Conservation (phyloP, 1,140 invertebrate genomes). For the Rhagoletis zephyria region DNA sequence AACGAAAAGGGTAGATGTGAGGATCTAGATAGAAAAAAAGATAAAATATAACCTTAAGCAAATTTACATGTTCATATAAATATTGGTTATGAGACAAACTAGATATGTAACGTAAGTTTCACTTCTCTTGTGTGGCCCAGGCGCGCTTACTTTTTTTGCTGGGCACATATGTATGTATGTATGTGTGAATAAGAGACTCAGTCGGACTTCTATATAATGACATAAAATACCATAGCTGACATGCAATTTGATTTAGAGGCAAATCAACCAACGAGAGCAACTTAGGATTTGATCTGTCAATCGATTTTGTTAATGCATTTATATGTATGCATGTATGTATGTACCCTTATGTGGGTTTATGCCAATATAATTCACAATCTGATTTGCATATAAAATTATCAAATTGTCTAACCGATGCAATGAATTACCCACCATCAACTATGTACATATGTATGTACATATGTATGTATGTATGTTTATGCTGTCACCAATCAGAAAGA, state of each 20-base stretch:
- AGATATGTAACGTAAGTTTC: too few species aligned
- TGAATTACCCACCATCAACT: constrained; percentile 6
- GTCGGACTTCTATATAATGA: too few species aligned
- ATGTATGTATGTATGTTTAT: background rate
- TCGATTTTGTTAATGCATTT: background rate
- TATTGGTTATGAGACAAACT: too few species aligned
- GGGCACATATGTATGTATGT: too few species aligned
- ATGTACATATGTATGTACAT: background rate
- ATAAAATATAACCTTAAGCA: too few species aligned
- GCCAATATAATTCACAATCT: background rate
- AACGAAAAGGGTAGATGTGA: too few species aligned
- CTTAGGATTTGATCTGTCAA: background rate
- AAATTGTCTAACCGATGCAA: constrained; percentile 6
- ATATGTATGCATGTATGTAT: background rate
- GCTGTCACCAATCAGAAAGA: background rate
- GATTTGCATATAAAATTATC: constrained; percentile 46
- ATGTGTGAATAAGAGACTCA: too few species aligned
- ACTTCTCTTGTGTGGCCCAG: too few species aligned
- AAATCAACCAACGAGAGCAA: background rate
- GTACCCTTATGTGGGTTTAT: background rate
- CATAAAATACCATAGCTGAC: background rate
- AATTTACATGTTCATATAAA: too few species aligned
- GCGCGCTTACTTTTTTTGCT: too few species aligned
- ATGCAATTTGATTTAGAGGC: background rate
- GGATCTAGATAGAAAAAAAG: too few species aligned